Evolutionary conservation across 1,140 invertebrate species (phyloP).

Genomic region (Plutomurus gul): DNA sequence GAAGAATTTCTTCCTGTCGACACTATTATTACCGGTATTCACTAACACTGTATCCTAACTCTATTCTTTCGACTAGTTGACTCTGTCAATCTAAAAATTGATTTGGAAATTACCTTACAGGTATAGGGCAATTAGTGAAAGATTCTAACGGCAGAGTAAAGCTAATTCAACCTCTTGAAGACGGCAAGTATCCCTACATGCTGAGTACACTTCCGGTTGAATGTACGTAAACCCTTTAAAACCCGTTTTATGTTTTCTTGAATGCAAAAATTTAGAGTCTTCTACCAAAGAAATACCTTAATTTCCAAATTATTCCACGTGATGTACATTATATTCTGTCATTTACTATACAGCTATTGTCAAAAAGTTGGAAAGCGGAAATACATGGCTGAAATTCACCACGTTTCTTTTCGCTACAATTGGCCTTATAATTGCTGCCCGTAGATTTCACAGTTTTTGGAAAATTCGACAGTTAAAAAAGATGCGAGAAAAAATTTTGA

Average conservation of each 20-base stretch:
- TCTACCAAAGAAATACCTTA: too few relatives aligned
- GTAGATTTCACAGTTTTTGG: constrained; percentile 36
- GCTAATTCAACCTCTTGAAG: constrained; percentile 12
- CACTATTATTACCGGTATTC: constrained; percentile 48
- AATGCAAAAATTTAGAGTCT: background rate
- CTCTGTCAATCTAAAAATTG: too few relatives aligned
- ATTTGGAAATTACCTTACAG: too few relatives aligned
- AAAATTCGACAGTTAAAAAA: constrained; percentile 34
- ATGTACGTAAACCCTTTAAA: constrained; percentile 21
- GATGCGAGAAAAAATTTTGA: constrained; percentile 49
- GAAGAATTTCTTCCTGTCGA: constrained; percentile 50
- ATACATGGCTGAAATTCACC: constrained; percentile 38
- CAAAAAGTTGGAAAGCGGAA: constrained; percentile 44
- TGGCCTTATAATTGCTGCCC: constrained; percentile 34
- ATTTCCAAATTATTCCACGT: background rate
- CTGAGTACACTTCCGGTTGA: constrained; percentile 49
- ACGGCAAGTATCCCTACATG: constrained; percentile 40
- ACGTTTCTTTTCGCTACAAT: constrained; percentile 38
- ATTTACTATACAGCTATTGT: constrained; percentile 42
- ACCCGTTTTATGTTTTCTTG: background rate
- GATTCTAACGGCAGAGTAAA: constrained; percentile 32
- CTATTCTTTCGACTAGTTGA: too few relatives aligned
- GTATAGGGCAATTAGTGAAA: constrained; percentile 43
- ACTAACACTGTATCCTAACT: too few relatives aligned
- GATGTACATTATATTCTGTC: background rate